Evolutionary conservation across 2,888 invertebrate species (phyloP).

Genomic region (Chelonus formosanus): DNA sequence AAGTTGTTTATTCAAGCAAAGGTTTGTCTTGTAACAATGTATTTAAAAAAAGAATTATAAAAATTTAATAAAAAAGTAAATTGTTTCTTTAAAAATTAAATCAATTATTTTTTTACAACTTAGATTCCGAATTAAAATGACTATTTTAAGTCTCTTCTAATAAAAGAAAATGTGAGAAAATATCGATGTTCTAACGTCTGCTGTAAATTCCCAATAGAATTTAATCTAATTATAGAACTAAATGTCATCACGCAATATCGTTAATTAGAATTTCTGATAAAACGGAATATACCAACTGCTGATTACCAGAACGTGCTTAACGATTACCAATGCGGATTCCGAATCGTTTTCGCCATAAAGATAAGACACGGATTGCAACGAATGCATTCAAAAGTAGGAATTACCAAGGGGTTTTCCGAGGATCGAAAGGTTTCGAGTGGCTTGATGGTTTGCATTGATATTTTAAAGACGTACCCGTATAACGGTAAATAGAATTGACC

Average conservation of each 20-base stretch:
- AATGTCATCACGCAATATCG: not conserved
- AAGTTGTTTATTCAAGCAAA: no score
- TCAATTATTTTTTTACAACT: no score
- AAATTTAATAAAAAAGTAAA: no score
- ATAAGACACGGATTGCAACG: conserved; percentile 22
- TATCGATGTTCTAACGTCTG: no score
- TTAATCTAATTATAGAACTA: conserved; percentile 5
- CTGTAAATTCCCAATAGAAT: not conserved
- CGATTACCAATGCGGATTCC: not conserved
- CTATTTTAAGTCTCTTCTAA: no score
- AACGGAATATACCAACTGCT: conserved; percentile 15
- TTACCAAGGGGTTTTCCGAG: no score
- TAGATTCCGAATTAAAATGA: no score
- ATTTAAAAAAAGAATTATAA: no score
- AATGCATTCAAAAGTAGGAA: conserved; percentile 4
- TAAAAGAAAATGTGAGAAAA: no score
- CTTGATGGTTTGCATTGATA: conserved; percentile 7
- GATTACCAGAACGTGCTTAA: conserved; percentile 24
- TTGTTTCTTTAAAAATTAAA: no score
- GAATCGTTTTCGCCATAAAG: conserved; percentile 13
- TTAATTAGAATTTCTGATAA: conserved; percentile 20
- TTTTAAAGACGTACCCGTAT: conserved; percentile 71
- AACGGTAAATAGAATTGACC: conserved; percentile 85
- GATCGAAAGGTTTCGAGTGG: not conserved
- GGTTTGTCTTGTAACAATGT: no score